Conservation (phyloP, 2,888 invertebrate species). For the Synanthedon andrenaeformis region DNA sequence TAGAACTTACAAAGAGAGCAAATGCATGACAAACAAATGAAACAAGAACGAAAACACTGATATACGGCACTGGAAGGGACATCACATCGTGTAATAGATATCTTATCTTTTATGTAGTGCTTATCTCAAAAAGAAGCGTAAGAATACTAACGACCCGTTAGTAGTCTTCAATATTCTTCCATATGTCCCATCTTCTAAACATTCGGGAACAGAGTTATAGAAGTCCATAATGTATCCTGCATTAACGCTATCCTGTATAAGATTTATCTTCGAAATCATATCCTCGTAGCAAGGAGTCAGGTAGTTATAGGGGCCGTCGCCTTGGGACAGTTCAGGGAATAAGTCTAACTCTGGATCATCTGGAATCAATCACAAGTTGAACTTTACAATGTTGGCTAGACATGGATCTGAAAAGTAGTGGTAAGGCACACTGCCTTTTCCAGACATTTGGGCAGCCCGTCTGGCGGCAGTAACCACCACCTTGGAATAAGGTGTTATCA, state of each 20-base stretch:
- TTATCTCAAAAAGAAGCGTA: not conserved
- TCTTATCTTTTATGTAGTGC: no score
- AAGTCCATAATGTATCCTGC: slow-evolving; percentile 44
- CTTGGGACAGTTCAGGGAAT: slow-evolving; percentile 30
- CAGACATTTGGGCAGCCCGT: no score
- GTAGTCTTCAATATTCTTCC: slow-evolving; percentile 24
- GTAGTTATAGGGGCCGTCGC: slow-evolving; percentile 36
- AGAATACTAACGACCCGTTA: slow-evolving; percentile 35
- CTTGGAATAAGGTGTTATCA: no score
- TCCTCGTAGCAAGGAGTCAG: slow-evolving; percentile 42
- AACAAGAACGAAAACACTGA: no score
- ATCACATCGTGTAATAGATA: no score
- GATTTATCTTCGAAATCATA: slow-evolving; percentile 19
- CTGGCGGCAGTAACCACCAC: no score
- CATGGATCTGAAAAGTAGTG: no score
- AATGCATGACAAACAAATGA: no score
- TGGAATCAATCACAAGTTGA: slow-evolving; percentile 14
- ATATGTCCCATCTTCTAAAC: slow-evolving; percentile 49
- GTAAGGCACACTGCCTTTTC: no score
- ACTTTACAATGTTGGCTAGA: not conserved
- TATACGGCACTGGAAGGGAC: no score
- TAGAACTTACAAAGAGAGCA: no score
- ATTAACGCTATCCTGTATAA: slow-evolving; percentile 28
- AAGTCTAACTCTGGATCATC: slow-evolving; percentile 37
- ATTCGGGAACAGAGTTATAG: slow-evolving; percentile 26